Evolutionary conservation across 2,888 invertebrate species (phyloP).

Genomic region (Zygothrica quintamaculata): DNA sequence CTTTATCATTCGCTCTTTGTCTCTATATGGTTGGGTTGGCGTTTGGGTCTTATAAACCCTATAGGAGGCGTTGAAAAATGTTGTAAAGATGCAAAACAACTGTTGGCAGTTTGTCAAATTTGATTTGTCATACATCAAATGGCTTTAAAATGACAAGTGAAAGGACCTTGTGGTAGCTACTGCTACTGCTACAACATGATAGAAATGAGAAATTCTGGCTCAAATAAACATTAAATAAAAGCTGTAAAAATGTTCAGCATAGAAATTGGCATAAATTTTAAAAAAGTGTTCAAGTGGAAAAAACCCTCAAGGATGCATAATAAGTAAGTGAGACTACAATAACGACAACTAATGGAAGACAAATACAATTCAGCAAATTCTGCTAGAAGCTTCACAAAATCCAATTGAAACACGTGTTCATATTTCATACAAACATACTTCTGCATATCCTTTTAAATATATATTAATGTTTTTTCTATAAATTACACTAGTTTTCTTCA

Average conservation of each 20-base stretch:
- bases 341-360: slow-evolving; percentile 18
- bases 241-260: slow-evolving; percentile 17
- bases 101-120: slow-evolving; percentile 81
- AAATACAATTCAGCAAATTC: slow-evolving; percentile 8
- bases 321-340: slow-evolving; percentile 2
- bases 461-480: no score
- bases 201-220: not conserved
- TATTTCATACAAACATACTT: no score
- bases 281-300: slow-evolving; percentile 52
- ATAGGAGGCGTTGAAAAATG: slow-evolving; percentile 69
- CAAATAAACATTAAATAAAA: slow-evolving; percentile 3
- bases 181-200: not conserved
- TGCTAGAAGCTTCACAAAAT: no score
- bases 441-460: no score
- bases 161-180: slow-evolving; percentile 29
- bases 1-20: no score
- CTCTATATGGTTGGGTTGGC: slow-evolving; percentile 5
- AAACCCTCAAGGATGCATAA: slow-evolving; percentile 20
- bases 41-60: slow-evolving; percentile 12
- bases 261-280: slow-evolving; percentile 35
- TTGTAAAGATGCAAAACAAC: slow-evolving; percentile 77
- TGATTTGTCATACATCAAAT: slow-evolving; percentile 81
- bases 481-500: no score
- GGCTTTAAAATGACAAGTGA: slow-evolving; percentile 73
- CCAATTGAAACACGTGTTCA: not conserved